phyloP scores from a whole-genome alignment of 2,888 invertebrate genomes.

The Polymixis flavicincta region DNA sequence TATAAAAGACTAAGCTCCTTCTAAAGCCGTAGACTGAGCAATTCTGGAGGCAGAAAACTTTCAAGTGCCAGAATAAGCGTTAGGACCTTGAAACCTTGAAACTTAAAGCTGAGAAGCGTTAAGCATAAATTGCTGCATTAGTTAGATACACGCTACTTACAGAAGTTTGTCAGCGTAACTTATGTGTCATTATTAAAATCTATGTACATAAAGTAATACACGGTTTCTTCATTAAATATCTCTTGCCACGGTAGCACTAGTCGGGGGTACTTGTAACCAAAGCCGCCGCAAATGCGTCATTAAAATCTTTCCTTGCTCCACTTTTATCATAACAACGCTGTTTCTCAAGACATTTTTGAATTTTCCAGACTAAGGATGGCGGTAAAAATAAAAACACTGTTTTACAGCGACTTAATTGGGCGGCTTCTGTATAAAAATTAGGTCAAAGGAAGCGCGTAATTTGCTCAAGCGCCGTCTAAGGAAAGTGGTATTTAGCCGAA shows the following conservation, averaged over 20 bases:
- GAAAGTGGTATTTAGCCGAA: neutral
- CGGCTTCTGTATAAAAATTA: neutral
- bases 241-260: slow-evolving; percentile 17
- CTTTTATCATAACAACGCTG: slow-evolving; percentile 36
- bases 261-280: slow-evolving; percentile 25
- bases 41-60: slow-evolving; percentile 4
- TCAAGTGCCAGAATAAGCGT: slow-evolving; percentile 1
- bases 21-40: neutral
- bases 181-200: slow-evolving; percentile 29
- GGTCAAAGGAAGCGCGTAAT: neutral
- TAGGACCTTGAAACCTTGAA: slow-evolving; percentile 22
- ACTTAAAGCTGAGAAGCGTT: slow-evolving; percentile 12
- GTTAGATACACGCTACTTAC: slow-evolving; percentile 1
- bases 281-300: slow-evolving; percentile 60
- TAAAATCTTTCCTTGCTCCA: slow-evolving; percentile 51
- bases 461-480: slow-evolving; percentile 1
- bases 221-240: slow-evolving; percentile 42
- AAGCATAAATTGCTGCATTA: slow-evolving; percentile 36
- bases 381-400: slow-evolving; percentile 20
- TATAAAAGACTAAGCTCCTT: neutral
- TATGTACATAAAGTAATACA: slow-evolving; percentile 22
- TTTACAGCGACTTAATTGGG: slow-evolving; percentile 14
- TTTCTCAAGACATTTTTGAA: slow-evolving; percentile 40
- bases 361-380: slow-evolving; percentile 6
- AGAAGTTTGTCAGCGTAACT: slow-evolving; percentile 13